phyloP scores from a whole-genome alignment of 2,113 vertebrate genomes.

The Parotia lawesii region DNA sequence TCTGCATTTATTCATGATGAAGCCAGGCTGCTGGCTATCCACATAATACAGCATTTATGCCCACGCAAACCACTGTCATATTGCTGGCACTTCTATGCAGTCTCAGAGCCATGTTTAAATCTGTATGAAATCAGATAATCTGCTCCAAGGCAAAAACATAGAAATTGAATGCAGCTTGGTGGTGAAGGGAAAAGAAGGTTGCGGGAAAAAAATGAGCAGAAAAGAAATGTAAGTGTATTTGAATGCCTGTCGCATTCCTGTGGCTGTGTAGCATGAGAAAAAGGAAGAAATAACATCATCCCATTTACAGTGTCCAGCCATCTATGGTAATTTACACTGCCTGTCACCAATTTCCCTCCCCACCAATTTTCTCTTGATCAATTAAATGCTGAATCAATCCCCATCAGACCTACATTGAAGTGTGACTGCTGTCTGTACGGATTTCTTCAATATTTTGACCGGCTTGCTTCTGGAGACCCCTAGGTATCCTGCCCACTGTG shows the following conservation, averaged over 20 bases:
- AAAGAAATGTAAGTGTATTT: background rate
- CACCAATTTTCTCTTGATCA: background rate
- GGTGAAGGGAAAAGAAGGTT: background rate
- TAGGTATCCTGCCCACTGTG: background rate
- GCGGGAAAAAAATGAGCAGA: background rate
- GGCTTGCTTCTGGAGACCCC: background rate
- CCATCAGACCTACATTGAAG: background rate
- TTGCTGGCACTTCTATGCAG: background rate
- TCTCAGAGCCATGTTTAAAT: background rate
- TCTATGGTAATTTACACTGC: background rate
- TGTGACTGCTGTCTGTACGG: background rate
- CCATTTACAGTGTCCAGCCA: background rate
- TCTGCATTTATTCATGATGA: background rate
- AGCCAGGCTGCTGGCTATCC: background rate
- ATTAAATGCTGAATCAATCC: background rate
- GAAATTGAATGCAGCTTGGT: background rate
- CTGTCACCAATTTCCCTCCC: background rate
- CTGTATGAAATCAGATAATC: constrained; percentile 34
- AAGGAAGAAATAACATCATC: background rate
- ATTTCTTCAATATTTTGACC: background rate
- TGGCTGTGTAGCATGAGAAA: background rate
- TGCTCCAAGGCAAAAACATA: background rate
- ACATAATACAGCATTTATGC: background rate
- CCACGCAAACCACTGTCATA: background rate
- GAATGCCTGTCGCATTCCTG: background rate